Base-by-base conservation (phyloP, 2,797 vertebrate species). In the Sebastes nivosus region DNA sequence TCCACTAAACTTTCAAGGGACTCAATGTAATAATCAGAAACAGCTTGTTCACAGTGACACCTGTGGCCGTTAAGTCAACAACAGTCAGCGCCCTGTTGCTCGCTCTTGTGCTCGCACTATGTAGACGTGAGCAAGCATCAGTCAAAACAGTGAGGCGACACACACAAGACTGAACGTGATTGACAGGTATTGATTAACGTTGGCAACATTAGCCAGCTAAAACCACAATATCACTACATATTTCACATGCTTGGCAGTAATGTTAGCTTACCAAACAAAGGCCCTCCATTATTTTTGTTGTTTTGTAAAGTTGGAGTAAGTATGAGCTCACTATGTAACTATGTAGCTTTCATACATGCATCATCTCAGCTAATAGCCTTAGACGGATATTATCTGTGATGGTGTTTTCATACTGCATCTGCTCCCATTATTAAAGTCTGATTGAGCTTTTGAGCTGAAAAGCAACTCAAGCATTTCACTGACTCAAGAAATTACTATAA, bases 401-500 rank as follows among this genome's bases (percentile, higher is more conserved):
- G 55, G 14, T 30, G 29, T 32, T 61, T 66, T 77, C 32, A 60
- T 34, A 32, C 29, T 65, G 58, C 25, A 69, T 36, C 22, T 57
- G 27, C 50, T 32, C 18, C 25, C 0, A 2, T 29, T 65, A 24
- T 20, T 27, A 67, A 67, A 30, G 46, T 52, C 18, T 67, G 27
- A 67, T 50, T 22, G 27, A 30, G 46, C 42, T 30, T 25, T 9
- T 29, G 20, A 61, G 27, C 14, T 8, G 1, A 25, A 80, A 5
- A 16, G 52, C 38, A 32, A 65, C 32, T 24, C 16, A 6, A 30
- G 34, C 58, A 25, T 58, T 55, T 82, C 50, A 54, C 59, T 12
- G 25, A 79, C 58, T 83, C 50, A 61, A 61, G 25, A 66, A 52
- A 79, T 60, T n/a, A 42, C 4, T 2, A 61, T 58, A 27, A 67